phyloP scores from a whole-genome alignment of 2,888 invertebrate species.

The Cataglyphis cursor region DNA sequence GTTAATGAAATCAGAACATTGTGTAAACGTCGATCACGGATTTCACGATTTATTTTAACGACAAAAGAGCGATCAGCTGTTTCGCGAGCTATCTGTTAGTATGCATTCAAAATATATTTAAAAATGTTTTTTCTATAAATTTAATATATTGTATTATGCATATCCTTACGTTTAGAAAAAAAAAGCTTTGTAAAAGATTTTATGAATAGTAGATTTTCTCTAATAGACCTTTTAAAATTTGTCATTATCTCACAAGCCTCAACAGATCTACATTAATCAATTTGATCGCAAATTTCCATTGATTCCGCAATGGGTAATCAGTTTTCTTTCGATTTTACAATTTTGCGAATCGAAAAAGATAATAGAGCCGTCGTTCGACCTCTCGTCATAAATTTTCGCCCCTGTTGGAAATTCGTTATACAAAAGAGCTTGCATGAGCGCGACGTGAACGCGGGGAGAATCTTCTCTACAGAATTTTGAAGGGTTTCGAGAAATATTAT shows the following conservation, averaged over 20 bases:
- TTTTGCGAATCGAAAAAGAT: conserved; percentile 19
- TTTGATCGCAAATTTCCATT: conserved; percentile 10
- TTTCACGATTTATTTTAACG: neutral
- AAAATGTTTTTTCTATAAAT: neutral
- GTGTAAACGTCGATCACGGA: neutral
- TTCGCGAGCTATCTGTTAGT: neutral
- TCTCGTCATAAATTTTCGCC: conserved; percentile 43
- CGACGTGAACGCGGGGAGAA: conserved; percentile 32
- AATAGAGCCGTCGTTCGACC: conserved; percentile 21
- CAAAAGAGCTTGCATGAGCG: conserved; percentile 14
- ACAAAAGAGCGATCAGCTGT: too few species aligned
- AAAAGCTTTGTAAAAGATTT: neutral
- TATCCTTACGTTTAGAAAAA: neutral
- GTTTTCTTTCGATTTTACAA: conserved; percentile 35
- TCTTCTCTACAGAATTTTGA: conserved; percentile 64
- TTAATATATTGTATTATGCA: neutral
- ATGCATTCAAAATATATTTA: neutral
- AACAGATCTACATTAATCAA: conserved; percentile 5
- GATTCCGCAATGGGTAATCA: conserved; percentile 30
- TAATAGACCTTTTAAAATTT: neutral
- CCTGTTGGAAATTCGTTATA: conserved; percentile 38
- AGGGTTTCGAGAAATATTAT: conserved; percentile 72
- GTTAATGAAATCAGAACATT: conserved; percentile 10
- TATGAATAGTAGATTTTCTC: neutral
- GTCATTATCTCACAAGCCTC: conserved; percentile 6